Evolutionary conservation across 1,140 invertebrate genomes (phyloP).

Genomic region (Pseudoatta argentina): DNA sequence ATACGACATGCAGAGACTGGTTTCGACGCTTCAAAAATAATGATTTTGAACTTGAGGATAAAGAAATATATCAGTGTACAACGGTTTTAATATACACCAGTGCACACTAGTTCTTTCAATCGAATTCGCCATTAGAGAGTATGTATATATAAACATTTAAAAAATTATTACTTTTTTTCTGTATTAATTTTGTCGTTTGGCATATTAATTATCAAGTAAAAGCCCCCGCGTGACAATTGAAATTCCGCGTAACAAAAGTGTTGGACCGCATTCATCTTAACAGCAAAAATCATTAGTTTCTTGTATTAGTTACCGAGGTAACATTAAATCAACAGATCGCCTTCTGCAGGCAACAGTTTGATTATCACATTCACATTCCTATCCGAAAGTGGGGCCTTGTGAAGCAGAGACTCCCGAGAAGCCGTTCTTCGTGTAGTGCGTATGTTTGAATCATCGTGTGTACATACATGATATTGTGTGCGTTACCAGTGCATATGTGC

Average conservation of each 20-base stretch:
- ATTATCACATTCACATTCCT: slow-evolving; percentile 12
- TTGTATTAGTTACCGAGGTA: background rate
- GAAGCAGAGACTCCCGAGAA: background rate
- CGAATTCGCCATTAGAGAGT: too few relatives aligned
- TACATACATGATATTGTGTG: background rate
- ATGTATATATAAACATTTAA: background rate
- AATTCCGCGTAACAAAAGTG: background rate
- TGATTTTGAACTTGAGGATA: too few relatives aligned
- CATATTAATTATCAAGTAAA: background rate
- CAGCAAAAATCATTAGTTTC: background rate
- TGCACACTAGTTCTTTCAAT: too few relatives aligned
- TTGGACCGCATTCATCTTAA: background rate
- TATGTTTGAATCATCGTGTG: background rate
- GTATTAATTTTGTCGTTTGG: background rate
- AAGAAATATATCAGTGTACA: too few relatives aligned
- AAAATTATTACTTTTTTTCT: background rate
- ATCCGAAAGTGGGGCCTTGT: background rate
- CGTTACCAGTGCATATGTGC: background rate
- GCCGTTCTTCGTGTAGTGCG: background rate
- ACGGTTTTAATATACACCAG: too few relatives aligned
- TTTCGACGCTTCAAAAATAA: too few relatives aligned
- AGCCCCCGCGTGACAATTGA: background rate
- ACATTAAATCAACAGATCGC: slow-evolving; percentile 25
- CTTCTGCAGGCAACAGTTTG: background rate
- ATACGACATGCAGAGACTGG: too few relatives aligned